Evolutionary conservation across 2,888 invertebrate genomes (phyloP), one percentile per base, ranked within the genome.

Genomic region (Drosophila cognata): DNA sequence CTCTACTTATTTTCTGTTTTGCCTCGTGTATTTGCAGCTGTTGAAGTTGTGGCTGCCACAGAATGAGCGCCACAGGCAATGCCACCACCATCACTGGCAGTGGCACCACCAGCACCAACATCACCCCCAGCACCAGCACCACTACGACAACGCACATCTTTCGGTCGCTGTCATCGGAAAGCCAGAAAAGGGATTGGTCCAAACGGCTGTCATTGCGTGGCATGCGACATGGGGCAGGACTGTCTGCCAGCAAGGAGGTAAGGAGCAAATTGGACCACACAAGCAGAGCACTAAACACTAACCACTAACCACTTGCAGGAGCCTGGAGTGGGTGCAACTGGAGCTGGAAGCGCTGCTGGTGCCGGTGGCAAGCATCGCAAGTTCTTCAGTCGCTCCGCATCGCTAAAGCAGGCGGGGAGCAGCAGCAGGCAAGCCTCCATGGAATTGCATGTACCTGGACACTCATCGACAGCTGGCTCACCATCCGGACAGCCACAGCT

Each of bases 181-280:
- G 94, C 70, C 94, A 95, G 81, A 94, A 95, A 82, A 94, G 95
- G 67, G 96, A 96, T 88, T 96, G 96, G 96, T 96, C 95, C 92
- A 95, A 95, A 93, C 94, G 96, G 77, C 94, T 96, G 79, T 96
- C 96, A 79, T 94, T 96, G 59, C 94, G 96, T 75, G 96, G 96
- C 85, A 95, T 96, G 89, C 95, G 95, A 70, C 94, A 96, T 52
- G 92, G 90, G 33, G 89, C 62, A 4, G 71, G 94, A 94, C 92
- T 95, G 94, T 89, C 94, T 93, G 93, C 76, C 65, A 80, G 72
- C 74, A 92, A 91, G 85, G 91, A 93, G 83, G 92, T 92, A 78
- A 88, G 89, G 77, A 72, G 58, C 65, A 71, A 68, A 57, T 65
- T 58, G 48, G 36, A 36, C 25, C 21, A 33, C 31, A 57, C 70